These are phyloP conservation scores for Philopedon plagiatum DNA, from an alignment of 2,888 invertebrate species.

Conservation along the genomic window DNA sequence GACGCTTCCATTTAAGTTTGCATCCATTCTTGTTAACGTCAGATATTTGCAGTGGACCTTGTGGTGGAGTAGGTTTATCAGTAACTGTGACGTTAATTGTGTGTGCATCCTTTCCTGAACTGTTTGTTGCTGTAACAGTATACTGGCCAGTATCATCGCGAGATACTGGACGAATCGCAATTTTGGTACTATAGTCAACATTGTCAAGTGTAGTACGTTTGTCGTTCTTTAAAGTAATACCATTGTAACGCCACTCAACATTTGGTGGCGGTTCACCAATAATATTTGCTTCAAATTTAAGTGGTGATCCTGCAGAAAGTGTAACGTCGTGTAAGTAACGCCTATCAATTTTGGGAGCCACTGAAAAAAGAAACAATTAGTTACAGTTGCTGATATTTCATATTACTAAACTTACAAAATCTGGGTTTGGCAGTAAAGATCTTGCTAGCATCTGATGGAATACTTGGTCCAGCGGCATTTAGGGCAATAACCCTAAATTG, in stretches of 20 bases:
- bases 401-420: constrained; percentile 73
- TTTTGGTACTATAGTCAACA: constrained; percentile 89
- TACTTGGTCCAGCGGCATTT: constrained; percentile 95
- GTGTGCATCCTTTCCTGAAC: constrained; percentile 88
- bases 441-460: constrained; percentile 91
- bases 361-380: constrained; percentile 66
- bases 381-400: constrained; percentile 13
- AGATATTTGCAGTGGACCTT: constrained; percentile 90
- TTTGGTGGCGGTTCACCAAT: constrained; percentile 96
- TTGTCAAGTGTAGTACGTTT: constrained; percentile 87
- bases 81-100: constrained; percentile 86
- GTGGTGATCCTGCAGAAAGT: constrained; percentile 91
- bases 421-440: constrained; percentile 89
- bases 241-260: constrained; percentile 92
- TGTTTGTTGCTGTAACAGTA: constrained; percentile 87
- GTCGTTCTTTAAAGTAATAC: constrained; percentile 77
- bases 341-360: constrained; percentile 97
- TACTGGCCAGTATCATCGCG: constrained; percentile 91
- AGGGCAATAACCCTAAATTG: constrained; percentile 96
- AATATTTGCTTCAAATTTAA: constrained; percentile 94
- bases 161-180: constrained; percentile 84
- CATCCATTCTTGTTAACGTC: constrained; percentile 95
- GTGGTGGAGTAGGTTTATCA: constrained; percentile 89
- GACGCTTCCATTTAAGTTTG: constrained; percentile 95
- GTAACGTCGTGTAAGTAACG: constrained; percentile 91